phyloP scores from a whole-genome alignment of 1,140 invertebrate genomes.

The Homalodisca vitripennis region DNA sequence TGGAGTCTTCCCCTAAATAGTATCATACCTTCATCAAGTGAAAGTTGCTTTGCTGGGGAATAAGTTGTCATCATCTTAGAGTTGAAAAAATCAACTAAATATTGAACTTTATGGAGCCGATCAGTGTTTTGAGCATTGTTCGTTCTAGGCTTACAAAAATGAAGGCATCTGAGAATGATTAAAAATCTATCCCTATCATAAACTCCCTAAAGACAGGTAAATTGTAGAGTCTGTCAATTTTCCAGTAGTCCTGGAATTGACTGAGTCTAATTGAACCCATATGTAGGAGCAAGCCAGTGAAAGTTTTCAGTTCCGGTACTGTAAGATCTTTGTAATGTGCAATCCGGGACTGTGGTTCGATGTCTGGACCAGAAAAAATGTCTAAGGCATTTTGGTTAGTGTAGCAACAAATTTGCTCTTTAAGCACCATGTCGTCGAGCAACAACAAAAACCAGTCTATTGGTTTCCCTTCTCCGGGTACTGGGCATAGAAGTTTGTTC shows the following conservation, averaged over 20 bases:
- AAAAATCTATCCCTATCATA: background rate
- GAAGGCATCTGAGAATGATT: background rate
- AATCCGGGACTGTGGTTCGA: background rate
- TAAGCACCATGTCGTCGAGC: no score
- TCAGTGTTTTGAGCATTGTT: background rate
- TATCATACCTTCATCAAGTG: background rate
- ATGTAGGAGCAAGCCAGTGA: background rate
- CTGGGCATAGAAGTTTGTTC: no score
- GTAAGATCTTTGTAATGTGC: background rate
- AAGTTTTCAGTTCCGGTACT: background rate
- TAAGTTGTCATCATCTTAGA: background rate
- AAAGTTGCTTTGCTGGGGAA: background rate
- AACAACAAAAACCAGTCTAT: no score
- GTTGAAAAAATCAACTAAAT: background rate
- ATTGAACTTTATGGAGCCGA: background rate
- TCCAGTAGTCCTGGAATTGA: background rate
- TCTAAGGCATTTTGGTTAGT: background rate
- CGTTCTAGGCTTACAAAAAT: background rate
- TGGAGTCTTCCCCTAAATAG: background rate
- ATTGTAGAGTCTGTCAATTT: background rate
- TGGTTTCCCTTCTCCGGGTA: no score
- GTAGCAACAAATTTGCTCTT: no score
- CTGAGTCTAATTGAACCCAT: background rate
- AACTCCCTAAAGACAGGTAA: background rate
- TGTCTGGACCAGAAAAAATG: background rate